Evolutionary conservation across 2,113 vertebrate genomes (phyloP).

Genomic region (Phaethornis superciliosus): DNA sequence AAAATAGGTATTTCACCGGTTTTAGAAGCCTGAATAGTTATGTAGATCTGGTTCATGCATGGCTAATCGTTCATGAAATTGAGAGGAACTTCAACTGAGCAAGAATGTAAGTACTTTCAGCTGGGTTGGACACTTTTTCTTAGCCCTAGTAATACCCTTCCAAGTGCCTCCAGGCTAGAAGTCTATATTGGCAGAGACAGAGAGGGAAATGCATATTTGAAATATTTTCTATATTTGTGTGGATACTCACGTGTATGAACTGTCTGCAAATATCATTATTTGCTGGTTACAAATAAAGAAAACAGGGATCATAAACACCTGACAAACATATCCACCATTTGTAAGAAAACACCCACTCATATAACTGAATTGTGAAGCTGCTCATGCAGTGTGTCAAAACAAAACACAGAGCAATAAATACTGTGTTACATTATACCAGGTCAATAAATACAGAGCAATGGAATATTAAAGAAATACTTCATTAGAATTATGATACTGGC

Average conservation of each 20-base stretch:
- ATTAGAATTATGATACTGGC: background rate
- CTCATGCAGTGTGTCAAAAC: background rate
- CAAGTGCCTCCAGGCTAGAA: background rate
- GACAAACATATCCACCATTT: background rate
- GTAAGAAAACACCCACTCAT: background rate
- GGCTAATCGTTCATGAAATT: background rate
- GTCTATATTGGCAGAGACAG: background rate
- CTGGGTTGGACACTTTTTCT: background rate
- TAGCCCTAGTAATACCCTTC: background rate
- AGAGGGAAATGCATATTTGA: background rate
- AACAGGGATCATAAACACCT: background rate
- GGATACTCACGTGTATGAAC: background rate
- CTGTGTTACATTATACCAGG: background rate
- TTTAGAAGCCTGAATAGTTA: background rate
- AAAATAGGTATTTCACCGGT: background rate
- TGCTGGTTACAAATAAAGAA: background rate
- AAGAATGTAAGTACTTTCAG: background rate
- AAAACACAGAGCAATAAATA: background rate
- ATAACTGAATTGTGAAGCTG: background rate
- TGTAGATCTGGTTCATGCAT: background rate
- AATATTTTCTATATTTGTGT: background rate
- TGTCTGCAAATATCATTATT: background rate
- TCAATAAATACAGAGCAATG: conserved; percentile 33
- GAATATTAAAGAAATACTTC: background rate
- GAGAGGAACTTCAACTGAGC: background rate